These are phyloP conservation scores for Chaenogobius annularis DNA, from an alignment of 2,113 vertebrate species.

Conservation along the genomic window DNA sequence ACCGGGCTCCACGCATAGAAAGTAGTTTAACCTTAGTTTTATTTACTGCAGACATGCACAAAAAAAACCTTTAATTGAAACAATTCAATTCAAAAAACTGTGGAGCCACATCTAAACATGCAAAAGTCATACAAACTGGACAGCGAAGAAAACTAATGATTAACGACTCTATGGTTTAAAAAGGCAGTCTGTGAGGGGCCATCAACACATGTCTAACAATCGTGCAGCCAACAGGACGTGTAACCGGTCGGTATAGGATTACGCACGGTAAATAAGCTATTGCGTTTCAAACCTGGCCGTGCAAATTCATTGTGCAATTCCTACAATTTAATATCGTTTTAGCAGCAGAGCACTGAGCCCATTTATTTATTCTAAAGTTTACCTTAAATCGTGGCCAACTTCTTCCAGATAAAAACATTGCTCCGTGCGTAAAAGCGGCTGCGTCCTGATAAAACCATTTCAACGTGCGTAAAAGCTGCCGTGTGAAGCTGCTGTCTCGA, in stretches of 20 bases:
- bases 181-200: background rate
- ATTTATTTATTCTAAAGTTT: background rate
- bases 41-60: background rate
- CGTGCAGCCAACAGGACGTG: background rate
- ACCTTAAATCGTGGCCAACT: background rate
- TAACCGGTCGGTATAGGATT: conserved; percentile 24
- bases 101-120: background rate
- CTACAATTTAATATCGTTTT: background rate
- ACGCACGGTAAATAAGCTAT: background rate
- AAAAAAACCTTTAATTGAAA: background rate
- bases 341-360: background rate
- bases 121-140: too few species aligned
- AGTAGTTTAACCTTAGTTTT: background rate
- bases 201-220: background rate
- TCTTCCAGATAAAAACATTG: background rate
- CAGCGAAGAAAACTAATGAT: too few species aligned
- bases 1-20: too few species aligned
- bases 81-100: background rate
- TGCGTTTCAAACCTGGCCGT: conserved; percentile 21
- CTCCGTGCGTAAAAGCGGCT: background rate
- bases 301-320: too few species aligned
- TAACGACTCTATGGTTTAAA: too few species aligned
- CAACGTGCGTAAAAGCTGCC: background rate
- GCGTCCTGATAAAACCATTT: background rate
- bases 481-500: conserved; percentile 22